Evolutionary conservation across 2,888 invertebrate species (phyloP), one percentile per base, ranked within the genome.

Genomic region (Hypomecis punctinalis): DNA sequence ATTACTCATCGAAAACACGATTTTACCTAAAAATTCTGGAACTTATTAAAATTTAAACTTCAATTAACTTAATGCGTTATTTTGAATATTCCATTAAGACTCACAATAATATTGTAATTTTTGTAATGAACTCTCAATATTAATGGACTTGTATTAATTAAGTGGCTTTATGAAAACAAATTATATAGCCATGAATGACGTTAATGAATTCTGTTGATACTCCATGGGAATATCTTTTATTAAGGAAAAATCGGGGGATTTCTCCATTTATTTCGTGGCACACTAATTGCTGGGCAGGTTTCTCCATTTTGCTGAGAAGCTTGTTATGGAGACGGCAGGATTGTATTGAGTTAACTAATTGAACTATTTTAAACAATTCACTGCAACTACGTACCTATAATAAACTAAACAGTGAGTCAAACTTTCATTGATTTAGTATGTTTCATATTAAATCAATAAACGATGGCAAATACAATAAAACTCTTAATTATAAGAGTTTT

Each of bases 181-280:
- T 49, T 52, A 60, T 47, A 60, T 10, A 7, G 9, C 39, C 35
- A 46, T 52, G 42, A 52, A 52, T 52, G 52, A 36, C 40, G 43
- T 55, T 46, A 60, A 64, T 60, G 46, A 61, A 57, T 53, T 53
- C 10, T 23, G 42, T 57, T 48, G 52, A 42, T 47, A 53, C 62
- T 39, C 74, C 74, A 77, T 76, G 72, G 79, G 76, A 81, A 81
- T 81, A 82, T 81, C 77, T 77, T 79, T 84, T 80, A 83, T 83
- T 83, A 78, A 77, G 78, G 76, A 77, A 81, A 80, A 80, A 83
- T 82, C 84, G 82, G 82, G 82, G 83, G 79, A 85, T 83, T 86
- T 85, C 84, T 84, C 85, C 82, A 86, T 85, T 86, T 85, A 86
- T 86, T 82, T 77, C 80, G 77, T 80, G 80, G 78, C 81, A 75